A percentile compares a stretch with the other conserved stretches of the same genome.
Evolutionary conservation across 2,113 vertebrate species (phyloP).

Genomic region (Cyprinodon tularosa): DNA sequence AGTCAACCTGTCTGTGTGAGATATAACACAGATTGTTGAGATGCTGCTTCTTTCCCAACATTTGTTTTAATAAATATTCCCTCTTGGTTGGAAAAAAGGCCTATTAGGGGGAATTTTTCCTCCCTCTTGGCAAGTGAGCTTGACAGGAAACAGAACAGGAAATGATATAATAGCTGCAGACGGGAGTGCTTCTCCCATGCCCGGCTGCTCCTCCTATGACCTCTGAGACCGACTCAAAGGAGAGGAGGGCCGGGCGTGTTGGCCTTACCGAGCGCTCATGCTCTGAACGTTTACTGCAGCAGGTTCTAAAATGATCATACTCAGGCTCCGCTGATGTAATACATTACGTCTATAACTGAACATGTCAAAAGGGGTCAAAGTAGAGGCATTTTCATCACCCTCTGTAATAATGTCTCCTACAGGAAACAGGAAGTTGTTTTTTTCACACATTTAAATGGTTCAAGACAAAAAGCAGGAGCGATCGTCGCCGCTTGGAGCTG

Average conservation of each 20-base stretch:
- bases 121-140: conserved; percentile 77
- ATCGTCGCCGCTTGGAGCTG: no score
- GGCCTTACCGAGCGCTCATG: not conserved
- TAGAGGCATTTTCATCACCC: not conserved
- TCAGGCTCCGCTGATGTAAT: not conserved
- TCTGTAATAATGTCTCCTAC: not conserved
- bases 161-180: conserved; percentile 83
- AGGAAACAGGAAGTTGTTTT: not conserved
- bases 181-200: conserved; percentile 75
- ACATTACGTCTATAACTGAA: conserved; percentile 1
- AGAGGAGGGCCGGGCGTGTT: conserved; percentile 36
- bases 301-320: conserved; percentile 8
- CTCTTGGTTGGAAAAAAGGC: conserved; percentile 75
- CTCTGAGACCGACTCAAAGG: conserved; percentile 45
- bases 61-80: conserved; percentile 52
- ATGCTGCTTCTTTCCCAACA: conserved; percentile 73
- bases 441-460: not conserved
- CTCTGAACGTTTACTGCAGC: not conserved
- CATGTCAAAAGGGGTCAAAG: not conserved
- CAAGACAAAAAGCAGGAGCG: not conserved
- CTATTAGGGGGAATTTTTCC: conserved; percentile 75
- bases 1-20: not conserved
- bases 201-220: conserved; percentile 79
- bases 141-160: conserved; percentile 85
- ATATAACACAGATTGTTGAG: not conserved